Percentiles rank a stretch among this genome's conserved stretches.
phyloP scores from a whole-genome alignment of 2,888 invertebrate genomes.

The Habrosyne pyritoides region DNA sequence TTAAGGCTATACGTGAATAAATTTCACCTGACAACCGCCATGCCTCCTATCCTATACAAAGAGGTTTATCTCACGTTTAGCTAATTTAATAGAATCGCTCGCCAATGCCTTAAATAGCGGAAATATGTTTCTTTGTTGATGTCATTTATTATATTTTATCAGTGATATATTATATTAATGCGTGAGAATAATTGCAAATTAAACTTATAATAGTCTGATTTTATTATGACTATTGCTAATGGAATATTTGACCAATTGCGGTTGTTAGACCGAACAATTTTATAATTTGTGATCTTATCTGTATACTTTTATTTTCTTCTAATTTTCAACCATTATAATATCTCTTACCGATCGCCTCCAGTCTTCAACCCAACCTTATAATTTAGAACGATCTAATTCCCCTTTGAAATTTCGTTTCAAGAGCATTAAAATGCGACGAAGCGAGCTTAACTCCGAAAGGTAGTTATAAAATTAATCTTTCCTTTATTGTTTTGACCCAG shows the following conservation, averaged over 20 bases:
- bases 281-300: no score
- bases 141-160: neutral
- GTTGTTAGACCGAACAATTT: no score
- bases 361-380: neutral
- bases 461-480: constrained; percentile 48
- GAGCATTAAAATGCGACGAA: constrained; percentile 8
- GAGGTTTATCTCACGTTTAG: constrained; percentile 13
- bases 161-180: no score
- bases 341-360: neutral
- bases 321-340: neutral
- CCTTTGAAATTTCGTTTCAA: neutral
- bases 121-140: neutral
- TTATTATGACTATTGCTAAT: neutral
- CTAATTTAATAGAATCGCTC: constrained; percentile 5
- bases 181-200: neutral
- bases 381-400: constrained; percentile 2
- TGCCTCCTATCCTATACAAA: constrained; percentile 14
- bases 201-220: no score
- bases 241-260: no score
- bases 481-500: constrained; percentile 58
- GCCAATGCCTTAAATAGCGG: neutral
- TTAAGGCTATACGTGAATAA: constrained; percentile 63
- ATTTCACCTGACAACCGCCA: constrained; percentile 65
- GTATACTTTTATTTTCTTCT: neutral
- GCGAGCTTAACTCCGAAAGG: constrained; percentile 21